These are phyloP conservation scores for Euura lappo DNA, from an alignment of 1,140 invertebrate species.

Conservation along the genomic window DNA sequence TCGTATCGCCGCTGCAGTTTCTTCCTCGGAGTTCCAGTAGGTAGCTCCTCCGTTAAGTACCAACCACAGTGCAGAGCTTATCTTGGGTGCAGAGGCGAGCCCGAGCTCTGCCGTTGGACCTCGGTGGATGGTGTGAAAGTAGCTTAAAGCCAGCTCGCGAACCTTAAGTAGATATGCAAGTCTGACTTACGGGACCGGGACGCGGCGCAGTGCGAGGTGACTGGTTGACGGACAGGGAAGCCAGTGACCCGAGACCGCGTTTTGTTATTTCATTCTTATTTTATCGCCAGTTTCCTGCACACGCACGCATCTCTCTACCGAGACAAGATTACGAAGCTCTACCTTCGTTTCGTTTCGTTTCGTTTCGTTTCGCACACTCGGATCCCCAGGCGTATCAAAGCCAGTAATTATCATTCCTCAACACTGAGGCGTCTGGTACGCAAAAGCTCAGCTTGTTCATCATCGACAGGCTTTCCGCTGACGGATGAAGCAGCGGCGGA, in stretches of 20 bases:
- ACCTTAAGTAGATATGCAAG: constrained; percentile 2
- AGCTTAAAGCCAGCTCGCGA: neutral
- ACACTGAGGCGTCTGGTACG: too few species aligned
- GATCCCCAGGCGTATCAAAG: too few species aligned
- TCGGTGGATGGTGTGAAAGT: neutral
- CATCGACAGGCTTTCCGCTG: too few species aligned
- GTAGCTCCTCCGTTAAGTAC: constrained; percentile 7
- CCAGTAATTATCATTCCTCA: too few species aligned
- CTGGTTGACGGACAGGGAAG: constrained; percentile 27
- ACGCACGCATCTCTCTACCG: constrained; percentile 2
- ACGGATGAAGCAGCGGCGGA: too few species aligned
- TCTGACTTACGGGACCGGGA: constrained; percentile 1
- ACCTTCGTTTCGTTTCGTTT: too few species aligned
- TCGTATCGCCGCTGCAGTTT: too few species aligned
- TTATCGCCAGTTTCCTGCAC: constrained; percentile 5
- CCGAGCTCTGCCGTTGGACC: neutral
- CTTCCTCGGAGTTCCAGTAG: too few species aligned
- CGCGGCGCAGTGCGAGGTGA: constrained; percentile 16
- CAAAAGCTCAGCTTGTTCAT: too few species aligned
- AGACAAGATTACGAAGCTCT: neutral
- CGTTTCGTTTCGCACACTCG: too few species aligned
- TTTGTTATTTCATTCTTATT: constrained; percentile 16
- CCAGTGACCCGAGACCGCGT: constrained; percentile 24
- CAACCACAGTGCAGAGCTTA: too few species aligned
- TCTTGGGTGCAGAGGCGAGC: neutral